Base-by-base conservation (phyloP, 2,888 invertebrate species). In the Ectemnius cavifrons region DNA sequence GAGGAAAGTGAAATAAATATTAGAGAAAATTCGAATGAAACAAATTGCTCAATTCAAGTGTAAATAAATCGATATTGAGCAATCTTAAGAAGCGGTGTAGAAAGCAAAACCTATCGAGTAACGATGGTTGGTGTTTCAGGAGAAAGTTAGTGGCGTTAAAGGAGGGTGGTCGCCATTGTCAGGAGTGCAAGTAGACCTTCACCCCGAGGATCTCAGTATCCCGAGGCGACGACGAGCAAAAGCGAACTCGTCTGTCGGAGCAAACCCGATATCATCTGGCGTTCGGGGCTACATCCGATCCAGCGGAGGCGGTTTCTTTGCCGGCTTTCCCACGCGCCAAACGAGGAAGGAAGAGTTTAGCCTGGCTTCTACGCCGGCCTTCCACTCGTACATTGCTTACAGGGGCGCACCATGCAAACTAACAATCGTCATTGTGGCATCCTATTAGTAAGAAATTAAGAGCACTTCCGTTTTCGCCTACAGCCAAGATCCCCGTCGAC, bases 211-310 rank as follows among this genome's bases (percentile, higher is more conserved):
- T 37, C 37, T 37, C 37, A 37, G 37, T 6, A 37, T 37, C 37
- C 37, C 37, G 11, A 37, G 37, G 37, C 4, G 37, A 37, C 37
- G 37, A 37, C 3, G 37, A 37, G 37, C 37, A 37, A 37, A 37
- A 37, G 37, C 37, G 37, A 37, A 37, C 37, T 37, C 37, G 37
- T 37, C 37, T 37, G 37, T 37, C 70, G 69, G 78, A 28, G 45
- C 67, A 47, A 46, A 65, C 49, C 62, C 70, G 81, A 81, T 81
- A 81, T 81, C 72, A 77, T 76, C 81, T 79, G 46, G 65, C 58
- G 72, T 81, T 73, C 70, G 70, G 57, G 37, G 37, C 70, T 73
- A 80, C 81, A 71, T 78, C 81, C 75, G 75, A 80, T 73, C 66
- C 69, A 23, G 56, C 64, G 65, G 37, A 70, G 71, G 72, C 71